Evolutionary conservation across 2,113 vertebrate species (phyloP), one percentile per base, ranked within the genome.

Genomic region (Silurus glanis): DNA sequence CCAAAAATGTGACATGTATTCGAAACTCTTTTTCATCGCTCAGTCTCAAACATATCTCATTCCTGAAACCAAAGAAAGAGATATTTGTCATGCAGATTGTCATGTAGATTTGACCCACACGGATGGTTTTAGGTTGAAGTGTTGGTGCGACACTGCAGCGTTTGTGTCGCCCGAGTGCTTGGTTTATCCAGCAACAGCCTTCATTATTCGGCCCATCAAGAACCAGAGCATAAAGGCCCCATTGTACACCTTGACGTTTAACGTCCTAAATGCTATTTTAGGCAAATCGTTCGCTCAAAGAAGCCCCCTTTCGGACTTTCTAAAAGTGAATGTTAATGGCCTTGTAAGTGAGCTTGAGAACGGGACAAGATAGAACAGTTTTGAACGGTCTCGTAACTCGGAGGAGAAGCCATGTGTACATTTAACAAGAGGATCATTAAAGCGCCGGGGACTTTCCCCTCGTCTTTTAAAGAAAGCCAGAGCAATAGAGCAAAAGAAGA

Each of bases 401-500:
- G 64, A 88, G 25, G 83, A 87, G 86, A 85, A 89, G 80, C 89
- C 85, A 67, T 88, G 89, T 84, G 87, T 89, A 87, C 89, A 90
- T 90, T 92, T 89, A 90, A 89, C 83, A 88, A 89, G 90, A 83
- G 85, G 89, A 89, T 92, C 90, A 88, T 89, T 91, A 90, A 89
- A 89, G 83, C 88, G 86, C 80, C 62, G 45, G 87, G 89, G 89
- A 82, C 87, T 88, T 89, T 90, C 90, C 87, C 82, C 82, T 71
- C 71, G 49, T 80, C 80, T 79, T 84, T 84, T 81, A 82, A 88
- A 84, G 85, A 85, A 91, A 88, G 87, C 88, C 61, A 80, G 74
- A 86, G 88, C 82, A 90, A 88, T 71, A 79, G 86, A 88, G 87
- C 62, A 25, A 64, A 72, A 49, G 84, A 87, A 89, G 74, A 86